Evolutionary conservation across 2,797 vertebrate species (phyloP).

Genomic region (Poeciliopsis gracilis): DNA sequence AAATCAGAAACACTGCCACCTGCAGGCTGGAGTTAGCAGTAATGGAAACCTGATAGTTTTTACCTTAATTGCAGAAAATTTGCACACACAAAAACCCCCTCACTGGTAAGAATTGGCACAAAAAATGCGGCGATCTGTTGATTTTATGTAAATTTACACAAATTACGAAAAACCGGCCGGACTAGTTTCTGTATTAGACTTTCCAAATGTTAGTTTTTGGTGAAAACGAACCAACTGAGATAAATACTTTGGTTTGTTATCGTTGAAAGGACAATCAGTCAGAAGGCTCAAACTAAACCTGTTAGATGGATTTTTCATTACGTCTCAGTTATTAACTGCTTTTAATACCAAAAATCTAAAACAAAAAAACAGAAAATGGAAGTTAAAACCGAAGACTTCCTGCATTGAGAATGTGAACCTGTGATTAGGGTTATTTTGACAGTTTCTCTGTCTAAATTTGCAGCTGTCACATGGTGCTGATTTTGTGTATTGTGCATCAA

Average conservation of each 20-base stretch:
- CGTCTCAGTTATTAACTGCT: background rate
- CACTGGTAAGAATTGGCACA: background rate
- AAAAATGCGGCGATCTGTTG: background rate
- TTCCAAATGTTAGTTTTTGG: background rate
- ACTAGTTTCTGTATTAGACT: background rate
- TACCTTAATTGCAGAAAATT: background rate
- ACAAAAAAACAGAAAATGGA: background rate
- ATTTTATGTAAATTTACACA: background rate
- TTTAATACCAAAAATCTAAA: background rate
- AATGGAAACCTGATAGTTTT: background rate
- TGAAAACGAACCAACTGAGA: background rate
- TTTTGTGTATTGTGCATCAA: background rate
- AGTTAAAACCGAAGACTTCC: background rate
- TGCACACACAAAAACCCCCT: background rate
- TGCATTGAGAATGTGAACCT: background rate
- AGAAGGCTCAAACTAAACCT: background rate
- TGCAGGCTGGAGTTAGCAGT: background rate
- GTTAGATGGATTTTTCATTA: background rate
- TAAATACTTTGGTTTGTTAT: background rate
- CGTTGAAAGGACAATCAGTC: background rate
- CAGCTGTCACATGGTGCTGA: constrained; percentile 10
- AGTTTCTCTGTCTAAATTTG: background rate
- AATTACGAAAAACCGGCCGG: background rate
- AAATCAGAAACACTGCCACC: background rate
- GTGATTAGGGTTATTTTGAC: background rate